phyloP scores from a whole-genome alignment of 92 coral and sea anemone species.

The Meandrina meandrites region DNA sequence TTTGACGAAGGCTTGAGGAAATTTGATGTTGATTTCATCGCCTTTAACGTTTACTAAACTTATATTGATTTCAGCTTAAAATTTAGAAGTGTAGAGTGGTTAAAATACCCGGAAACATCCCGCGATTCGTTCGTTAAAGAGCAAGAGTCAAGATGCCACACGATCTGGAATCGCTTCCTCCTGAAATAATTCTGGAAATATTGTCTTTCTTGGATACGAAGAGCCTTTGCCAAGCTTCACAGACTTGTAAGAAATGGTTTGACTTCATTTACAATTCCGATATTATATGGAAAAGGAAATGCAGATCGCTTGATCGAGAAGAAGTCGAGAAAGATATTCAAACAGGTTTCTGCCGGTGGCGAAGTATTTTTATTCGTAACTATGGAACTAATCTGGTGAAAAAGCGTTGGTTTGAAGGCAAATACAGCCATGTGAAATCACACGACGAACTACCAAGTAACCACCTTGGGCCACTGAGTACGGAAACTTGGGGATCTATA shows the following conservation, averaged over 20 bases:
- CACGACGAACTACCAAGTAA: slow-evolving; percentile 77
- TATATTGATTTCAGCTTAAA: background rate
- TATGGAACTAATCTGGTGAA: slow-evolving; percentile 71
- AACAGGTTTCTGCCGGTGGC: slow-evolving; percentile 71
- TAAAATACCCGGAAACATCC: background rate
- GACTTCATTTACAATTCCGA: slow-evolving; percentile 64
- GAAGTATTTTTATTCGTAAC: slow-evolving; percentile 63
- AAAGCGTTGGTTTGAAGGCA: slow-evolving; percentile 82
- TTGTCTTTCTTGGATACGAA: slow-evolving; percentile 74
- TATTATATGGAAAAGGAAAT: slow-evolving; percentile 77
- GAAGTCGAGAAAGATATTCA: slow-evolving; percentile 57
- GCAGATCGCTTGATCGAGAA: slow-evolving; percentile 54
- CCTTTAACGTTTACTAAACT: background rate
- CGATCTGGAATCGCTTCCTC: slow-evolving; percentile 70
- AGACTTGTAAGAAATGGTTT: slow-evolving; percentile 70
- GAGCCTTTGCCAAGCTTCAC: slow-evolving; percentile 82
- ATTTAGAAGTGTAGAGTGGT: background rate
- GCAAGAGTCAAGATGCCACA: slow-evolving; percentile 32
- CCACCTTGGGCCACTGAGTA: slow-evolving; percentile 72
- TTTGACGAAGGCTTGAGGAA: background rate
- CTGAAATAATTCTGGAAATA: slow-evolving; percentile 70
- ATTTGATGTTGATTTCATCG: background rate
- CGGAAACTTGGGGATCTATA: slow-evolving; percentile 90
- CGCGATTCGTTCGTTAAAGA: background rate
- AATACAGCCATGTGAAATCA: slow-evolving; percentile 66